Conservation (phyloP, 2,797 vertebrate species). For the Heterohyrax brucei region DNA sequence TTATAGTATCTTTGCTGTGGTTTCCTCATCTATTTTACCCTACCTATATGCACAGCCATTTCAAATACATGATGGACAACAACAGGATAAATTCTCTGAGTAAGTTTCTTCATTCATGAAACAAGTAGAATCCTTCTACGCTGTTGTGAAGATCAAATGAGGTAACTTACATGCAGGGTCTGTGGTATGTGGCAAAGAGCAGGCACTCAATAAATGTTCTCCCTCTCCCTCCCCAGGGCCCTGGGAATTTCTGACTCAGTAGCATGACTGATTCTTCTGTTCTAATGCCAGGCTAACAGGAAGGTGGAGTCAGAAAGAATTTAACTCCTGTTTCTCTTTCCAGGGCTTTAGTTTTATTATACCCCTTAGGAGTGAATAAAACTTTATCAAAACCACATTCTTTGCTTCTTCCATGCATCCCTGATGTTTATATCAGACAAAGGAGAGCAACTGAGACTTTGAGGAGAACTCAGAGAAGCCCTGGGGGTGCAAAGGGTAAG, state of each 20-base stretch:
- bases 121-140: background rate
- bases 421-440: slow-evolving; percentile 54
- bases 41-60: background rate
- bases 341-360: background rate
- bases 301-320: background rate
- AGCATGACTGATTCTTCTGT: background rate
- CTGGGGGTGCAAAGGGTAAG: background rate
- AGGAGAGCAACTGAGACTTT: background rate
- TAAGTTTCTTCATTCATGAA: slow-evolving; percentile 44
- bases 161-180: background rate
- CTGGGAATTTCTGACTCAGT: background rate
- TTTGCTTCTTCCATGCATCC: slow-evolving; percentile 45
- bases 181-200: background rate
- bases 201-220: background rate
- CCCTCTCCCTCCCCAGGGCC: background rate
- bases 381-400: background rate
- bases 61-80: background rate
- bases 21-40: background rate
- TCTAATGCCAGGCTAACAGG: background rate
- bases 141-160: slow-evolving; percentile 36
- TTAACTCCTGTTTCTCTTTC: slow-evolving; percentile 55
- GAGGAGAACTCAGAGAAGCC: background rate
- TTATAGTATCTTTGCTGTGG: slow-evolving; percentile 8
- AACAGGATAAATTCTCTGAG: background rate
- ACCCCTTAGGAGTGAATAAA: background rate